Conservation (phyloP, 2,888 invertebrate species). For the Meghimatium bilineatum region DNA sequence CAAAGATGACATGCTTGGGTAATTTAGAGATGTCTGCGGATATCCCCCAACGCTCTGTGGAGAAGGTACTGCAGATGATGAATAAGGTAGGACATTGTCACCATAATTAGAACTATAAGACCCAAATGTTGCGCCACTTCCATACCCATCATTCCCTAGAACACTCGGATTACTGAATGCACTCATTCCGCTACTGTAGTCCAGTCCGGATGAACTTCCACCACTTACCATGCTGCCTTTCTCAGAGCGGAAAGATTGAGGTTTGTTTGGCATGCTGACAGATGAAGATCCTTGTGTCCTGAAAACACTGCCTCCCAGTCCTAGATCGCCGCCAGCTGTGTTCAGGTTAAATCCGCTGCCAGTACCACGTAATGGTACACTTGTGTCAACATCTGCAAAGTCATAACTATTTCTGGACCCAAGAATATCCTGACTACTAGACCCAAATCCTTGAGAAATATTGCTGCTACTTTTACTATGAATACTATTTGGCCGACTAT, state of each 20-base stretch:
- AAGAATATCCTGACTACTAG: conserved; percentile 8
- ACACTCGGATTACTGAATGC: conserved; percentile 40
- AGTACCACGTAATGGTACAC: background rate
- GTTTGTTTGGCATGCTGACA: background rate
- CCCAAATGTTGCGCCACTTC: conserved; percentile 31
- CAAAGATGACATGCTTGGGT: conserved; percentile 44
- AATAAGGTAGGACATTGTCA: conserved; percentile 8
- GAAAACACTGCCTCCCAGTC: conserved; percentile 42
- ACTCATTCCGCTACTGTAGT: conserved; percentile 43
- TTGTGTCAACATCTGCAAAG: background rate
- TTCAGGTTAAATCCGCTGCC: background rate
- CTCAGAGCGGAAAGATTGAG: conserved; percentile 38
- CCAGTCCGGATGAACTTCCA: conserved; percentile 11
- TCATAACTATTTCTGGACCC: background rate
- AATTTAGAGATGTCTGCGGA: conserved; percentile 35
- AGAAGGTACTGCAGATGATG: conserved; percentile 19
- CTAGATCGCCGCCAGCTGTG: conserved; percentile 23
- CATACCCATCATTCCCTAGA: conserved; percentile 10
- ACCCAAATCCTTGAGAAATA: conserved; percentile 18
- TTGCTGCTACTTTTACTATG: background rate
- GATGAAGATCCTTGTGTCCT: conserved; percentile 38
- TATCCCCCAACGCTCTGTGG: conserved; percentile 44
- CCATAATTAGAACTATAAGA: conserved; percentile 27
- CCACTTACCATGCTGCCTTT: conserved; percentile 21
- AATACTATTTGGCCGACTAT: background rate